These are phyloP conservation scores for Isaurus tuberculatus DNA, from an alignment of 92 coral and sea anemone species.

Conservation along the genomic window DNA sequence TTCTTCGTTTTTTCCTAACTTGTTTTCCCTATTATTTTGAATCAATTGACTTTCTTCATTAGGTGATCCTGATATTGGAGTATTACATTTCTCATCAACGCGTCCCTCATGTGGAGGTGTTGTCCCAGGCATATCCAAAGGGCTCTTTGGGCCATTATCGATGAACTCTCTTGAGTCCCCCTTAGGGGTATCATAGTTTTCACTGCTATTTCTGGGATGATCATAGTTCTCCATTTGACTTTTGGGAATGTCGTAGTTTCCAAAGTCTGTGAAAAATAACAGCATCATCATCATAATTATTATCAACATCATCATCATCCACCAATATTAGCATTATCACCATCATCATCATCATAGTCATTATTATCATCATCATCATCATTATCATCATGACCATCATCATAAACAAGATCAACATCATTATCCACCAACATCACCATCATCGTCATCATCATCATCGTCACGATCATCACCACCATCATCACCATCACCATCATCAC, in stretches of 20 bases:
- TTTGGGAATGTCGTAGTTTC: slow-evolving; percentile 80
- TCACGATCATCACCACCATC: too few relatives aligned
- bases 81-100: neutral
- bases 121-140: slow-evolving; percentile 24
- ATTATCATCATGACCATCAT: too few relatives aligned
- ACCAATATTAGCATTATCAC: too few relatives aligned
- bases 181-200: slow-evolving; percentile 42
- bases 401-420: too few relatives aligned
- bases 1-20: neutral
- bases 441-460: too few relatives aligned
- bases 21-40: slow-evolving; percentile 11
- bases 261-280: slow-evolving; percentile 46
- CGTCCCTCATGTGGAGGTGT: neutral
- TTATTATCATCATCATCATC: too few relatives aligned
- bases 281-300: neutral
- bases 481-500: too few relatives aligned
- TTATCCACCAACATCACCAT: too few relatives aligned
- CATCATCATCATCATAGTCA: too few relatives aligned
- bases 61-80: neutral
- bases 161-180: slow-evolving; percentile 4
- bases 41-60: neutral
- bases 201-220: slow-evolving; percentile 52
- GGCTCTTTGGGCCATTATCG: slow-evolving; percentile 35
- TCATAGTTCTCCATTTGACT: slow-evolving; percentile 62
- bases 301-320: too few relatives aligned